Conservation (phyloP, 2,888 invertebrate genomes). For the Archips crataeganus region DNA sequence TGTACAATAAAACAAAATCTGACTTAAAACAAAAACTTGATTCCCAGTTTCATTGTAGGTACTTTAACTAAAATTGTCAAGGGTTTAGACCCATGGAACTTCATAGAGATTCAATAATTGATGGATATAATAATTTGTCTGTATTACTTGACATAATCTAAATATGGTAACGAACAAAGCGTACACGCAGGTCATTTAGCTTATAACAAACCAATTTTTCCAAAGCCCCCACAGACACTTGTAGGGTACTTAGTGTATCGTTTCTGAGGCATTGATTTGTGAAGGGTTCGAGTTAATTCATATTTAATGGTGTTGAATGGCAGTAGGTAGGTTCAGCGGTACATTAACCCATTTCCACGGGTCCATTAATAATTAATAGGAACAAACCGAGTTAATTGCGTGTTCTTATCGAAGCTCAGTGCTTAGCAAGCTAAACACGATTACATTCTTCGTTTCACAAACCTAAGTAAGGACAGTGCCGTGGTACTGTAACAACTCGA, state of each 20-base stretch:
- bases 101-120: too few species aligned
- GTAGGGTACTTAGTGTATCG: conserved; percentile 16
- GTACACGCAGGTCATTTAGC: background rate
- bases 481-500: too few species aligned
- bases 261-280: conserved; percentile 55
- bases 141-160: too few species aligned
- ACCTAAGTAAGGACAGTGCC: too few species aligned
- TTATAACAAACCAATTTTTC: too few species aligned
- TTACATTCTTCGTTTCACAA: background rate
- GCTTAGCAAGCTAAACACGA: conserved; percentile 9
- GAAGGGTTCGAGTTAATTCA: conserved; percentile 57
- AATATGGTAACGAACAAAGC: background rate
- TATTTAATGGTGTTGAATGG: conserved; percentile 58
- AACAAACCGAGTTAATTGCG: conserved; percentile 42
- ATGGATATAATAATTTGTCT: too few species aligned
- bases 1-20: background rate
- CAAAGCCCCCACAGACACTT: background rate
- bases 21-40: too few species aligned
- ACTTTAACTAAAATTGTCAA: too few species aligned
- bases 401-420: conserved; percentile 5
- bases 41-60: too few species aligned
- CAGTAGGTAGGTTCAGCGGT: conserved; percentile 42
- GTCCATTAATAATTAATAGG: conserved; percentile 55
- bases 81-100: too few species aligned
- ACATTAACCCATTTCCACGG: conserved; percentile 40